These are phyloP conservation scores for Takifugu rubripes DNA, from an alignment of 2,797 vertebrate species.

Conservation along the genomic window DNA sequence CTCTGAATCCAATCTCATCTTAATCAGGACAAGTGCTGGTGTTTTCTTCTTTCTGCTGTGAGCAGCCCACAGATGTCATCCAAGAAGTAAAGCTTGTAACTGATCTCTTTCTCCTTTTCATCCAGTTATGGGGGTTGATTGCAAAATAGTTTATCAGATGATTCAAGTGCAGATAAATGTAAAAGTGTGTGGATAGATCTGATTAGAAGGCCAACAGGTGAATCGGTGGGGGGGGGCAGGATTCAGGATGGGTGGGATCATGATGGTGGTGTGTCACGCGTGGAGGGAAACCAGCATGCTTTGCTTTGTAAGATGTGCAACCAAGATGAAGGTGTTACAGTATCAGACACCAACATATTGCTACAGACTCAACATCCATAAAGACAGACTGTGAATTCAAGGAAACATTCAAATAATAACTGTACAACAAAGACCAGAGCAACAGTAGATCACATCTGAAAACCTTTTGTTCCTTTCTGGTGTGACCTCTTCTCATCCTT, in stretches of 20 bases:
- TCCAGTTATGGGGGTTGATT: slow-evolving; percentile 66
- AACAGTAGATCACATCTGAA: no score
- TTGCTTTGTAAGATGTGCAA: slow-evolving; percentile 65
- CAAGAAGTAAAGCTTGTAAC: slow-evolving; percentile 69
- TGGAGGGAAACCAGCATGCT: slow-evolving; percentile 53
- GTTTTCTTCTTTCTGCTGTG: slow-evolving; percentile 39
- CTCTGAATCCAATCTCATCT: slow-evolving; percentile 55
- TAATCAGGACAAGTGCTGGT: slow-evolving; percentile 55
- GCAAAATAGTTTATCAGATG: slow-evolving; percentile 47
- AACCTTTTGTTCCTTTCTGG: no score
- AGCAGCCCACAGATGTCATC: slow-evolving; percentile 59
- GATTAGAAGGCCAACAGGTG: slow-evolving; percentile 63
- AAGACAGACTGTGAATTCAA: slow-evolving; percentile 5
- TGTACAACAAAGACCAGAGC: no score
- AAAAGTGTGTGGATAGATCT: slow-evolving; percentile 63
- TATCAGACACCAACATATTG: slow-evolving; percentile 41
- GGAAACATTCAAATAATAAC: no score
- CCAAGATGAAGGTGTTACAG: slow-evolving; percentile 47
- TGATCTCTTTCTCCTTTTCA: slow-evolving; percentile 72
- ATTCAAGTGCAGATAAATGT: slow-evolving; percentile 44
- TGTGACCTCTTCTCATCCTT: no score
- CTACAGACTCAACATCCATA: slow-evolving; percentile 28
- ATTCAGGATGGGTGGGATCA: no score
- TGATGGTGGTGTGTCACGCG: no score
- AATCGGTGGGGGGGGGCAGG: no score